Evolutionary conservation across 1,140 invertebrate species (phyloP).

Genomic region (Brachystomella parvula): DNA sequence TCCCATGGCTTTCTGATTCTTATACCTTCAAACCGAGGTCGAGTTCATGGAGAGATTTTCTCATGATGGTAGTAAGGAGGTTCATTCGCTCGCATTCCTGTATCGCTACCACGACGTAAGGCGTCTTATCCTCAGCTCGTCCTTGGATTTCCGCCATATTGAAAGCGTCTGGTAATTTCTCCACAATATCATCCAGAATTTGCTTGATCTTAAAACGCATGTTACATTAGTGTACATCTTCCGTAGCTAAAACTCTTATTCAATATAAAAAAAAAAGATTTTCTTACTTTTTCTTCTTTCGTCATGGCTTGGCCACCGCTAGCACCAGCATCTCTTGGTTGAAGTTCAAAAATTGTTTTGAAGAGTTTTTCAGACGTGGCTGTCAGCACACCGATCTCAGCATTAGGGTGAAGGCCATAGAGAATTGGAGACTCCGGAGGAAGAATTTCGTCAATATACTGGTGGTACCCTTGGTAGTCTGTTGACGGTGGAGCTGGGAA

Average conservation of each 20-base stretch:
- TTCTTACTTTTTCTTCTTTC: conserved; percentile 76
- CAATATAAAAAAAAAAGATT: too few species aligned
- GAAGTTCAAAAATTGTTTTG: conserved; percentile 90
- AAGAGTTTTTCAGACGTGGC: conserved; percentile 86
- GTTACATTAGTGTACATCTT: conserved; percentile 29
- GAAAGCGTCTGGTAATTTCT: conserved; percentile 91
- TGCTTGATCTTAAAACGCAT: conserved; percentile 66
- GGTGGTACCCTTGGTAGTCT: conserved; percentile 84
- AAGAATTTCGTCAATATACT: conserved; percentile 86
- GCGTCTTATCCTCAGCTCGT: conserved; percentile 89
- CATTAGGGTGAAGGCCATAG: conserved; percentile 92
- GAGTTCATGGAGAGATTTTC: conserved; percentile 78
- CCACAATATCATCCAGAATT: conserved; percentile 86
- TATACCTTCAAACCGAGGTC: conserved; percentile 83
- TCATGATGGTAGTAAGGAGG: conserved; percentile 77
- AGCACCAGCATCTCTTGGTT: conserved; percentile 78
- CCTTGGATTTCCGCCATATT: conserved; percentile 90
- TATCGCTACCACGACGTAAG: conserved; percentile 91
- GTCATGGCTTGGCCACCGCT: conserved; percentile 74
- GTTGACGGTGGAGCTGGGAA: conserved; percentile 80
- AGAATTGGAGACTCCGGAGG: conserved; percentile 85
- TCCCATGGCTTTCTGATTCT: conserved; percentile 4
- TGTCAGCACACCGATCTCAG: conserved; percentile 91
- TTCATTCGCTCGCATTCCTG: conserved; percentile 98
- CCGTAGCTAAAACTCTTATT: background rate